These are phyloP conservation scores for Magallana nippona DNA, from an alignment of 2,888 invertebrate species.

Conservation along the genomic window DNA sequence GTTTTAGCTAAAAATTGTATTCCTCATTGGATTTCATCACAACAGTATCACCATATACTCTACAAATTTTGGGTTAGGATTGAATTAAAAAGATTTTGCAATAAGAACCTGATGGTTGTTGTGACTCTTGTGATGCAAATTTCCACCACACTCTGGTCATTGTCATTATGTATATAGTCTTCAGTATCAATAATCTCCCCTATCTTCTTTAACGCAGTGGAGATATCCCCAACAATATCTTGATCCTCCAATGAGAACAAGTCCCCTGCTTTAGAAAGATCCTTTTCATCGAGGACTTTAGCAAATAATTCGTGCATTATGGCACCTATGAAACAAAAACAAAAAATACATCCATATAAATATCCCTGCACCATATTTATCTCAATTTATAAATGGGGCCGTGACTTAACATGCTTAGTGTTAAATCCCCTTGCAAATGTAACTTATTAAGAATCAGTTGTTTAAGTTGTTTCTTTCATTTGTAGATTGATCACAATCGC, in stretches of 20 bases:
- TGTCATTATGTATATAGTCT: constrained; percentile 91
- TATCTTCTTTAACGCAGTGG: constrained; percentile 87
- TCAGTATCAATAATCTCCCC: constrained; percentile 89
- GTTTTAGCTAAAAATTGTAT: too few species aligned
- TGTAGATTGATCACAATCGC: too few species aligned
- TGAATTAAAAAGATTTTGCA: background rate
- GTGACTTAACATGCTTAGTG: too few species aligned
- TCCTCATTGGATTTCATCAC: too few species aligned
- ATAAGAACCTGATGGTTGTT: constrained; percentile 88
- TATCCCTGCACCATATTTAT: too few species aligned
- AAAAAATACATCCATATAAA: too few species aligned
- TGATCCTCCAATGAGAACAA: constrained; percentile 93
- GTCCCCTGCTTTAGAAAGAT: constrained; percentile 93
- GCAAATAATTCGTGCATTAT: constrained; percentile 85
- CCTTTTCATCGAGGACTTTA: constrained; percentile 92
- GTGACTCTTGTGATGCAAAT: constrained; percentile 95
- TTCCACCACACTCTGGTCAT: constrained; percentile 96
- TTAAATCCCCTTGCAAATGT: too few species aligned
- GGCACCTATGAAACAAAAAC: background rate
- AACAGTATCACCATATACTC: too few species aligned
- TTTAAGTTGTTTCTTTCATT: too few species aligned
- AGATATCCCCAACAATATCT: constrained; percentile 83
- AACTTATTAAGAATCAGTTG: too few species aligned
- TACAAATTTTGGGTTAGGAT: too few species aligned
- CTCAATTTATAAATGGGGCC: too few species aligned